These are phyloP conservation scores for Empidonax traillii DNA, from an alignment of 2,113 vertebrate species.

Conservation along the genomic window DNA sequence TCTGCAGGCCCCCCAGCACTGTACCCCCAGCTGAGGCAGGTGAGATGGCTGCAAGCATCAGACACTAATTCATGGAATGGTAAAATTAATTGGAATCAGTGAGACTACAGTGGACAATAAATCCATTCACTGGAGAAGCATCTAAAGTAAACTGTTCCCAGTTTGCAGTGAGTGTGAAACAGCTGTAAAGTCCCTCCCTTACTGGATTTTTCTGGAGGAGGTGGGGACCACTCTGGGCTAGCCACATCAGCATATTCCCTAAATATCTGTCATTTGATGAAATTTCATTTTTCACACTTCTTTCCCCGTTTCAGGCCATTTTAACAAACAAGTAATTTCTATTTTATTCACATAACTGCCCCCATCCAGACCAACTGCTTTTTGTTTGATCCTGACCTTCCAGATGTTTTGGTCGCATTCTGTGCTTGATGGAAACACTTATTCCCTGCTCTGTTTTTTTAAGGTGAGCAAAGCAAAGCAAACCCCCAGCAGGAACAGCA, in stretches of 20 bases:
- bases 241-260: background rate
- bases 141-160: background rate
- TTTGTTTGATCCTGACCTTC: background rate
- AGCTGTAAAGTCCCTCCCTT: background rate
- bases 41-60: background rate
- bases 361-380: background rate
- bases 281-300: background rate
- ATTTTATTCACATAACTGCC: background rate
- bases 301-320: background rate
- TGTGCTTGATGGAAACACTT: background rate
- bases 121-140: background rate
- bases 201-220: background rate
- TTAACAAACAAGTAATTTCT: background rate
- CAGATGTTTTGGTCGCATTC: background rate
- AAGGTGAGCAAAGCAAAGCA: background rate
- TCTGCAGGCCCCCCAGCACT: accelerated
- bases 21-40: background rate
- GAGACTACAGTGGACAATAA: background rate
- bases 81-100: background rate
- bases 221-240: background rate
- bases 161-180: background rate
- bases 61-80: background rate
- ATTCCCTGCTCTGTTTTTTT: background rate
- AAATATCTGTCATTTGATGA: background rate
- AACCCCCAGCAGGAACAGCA: background rate